Base-by-base conservation (phyloP, 2,797 vertebrate species). In the Odontamblyopus rebecca region DNA sequence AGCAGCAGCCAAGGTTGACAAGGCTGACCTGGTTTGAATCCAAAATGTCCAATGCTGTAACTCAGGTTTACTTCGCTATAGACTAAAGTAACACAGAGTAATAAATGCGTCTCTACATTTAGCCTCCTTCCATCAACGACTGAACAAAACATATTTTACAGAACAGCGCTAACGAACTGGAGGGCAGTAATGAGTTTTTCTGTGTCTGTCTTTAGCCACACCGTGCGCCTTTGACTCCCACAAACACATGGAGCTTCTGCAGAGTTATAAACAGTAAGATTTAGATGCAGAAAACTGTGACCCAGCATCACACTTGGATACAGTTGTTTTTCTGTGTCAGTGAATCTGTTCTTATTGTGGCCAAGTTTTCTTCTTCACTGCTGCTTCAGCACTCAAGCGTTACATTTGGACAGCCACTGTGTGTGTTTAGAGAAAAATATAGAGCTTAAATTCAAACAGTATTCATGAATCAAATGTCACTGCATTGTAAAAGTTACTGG, bases 251-350 rank as follows among this genome's bases (percentile, higher is more conserved):
- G 64, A 66, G 64, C 41, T 15, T 2, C 16, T n/a, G 38, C 35
- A 9, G 5, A 5, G 38, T 48, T 51, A 19, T 29, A 51, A 66
- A 66, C 64, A 51, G 3, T 18, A 50, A 12, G 63, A 44, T 50
- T 27, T 48, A 27, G 63, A 48, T 65, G 61, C 35, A 63, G 35
- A n/a, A 9, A 2, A 30, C 60, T 61, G 29, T 44, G 61, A 63
- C 61, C 35, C 35, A 6, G 18, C 18, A 61, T n/a, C 60, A 35
- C 32, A 61, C 29, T 61, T 19, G 32, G 18, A 61, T 35, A 63
- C 61, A 23, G 35, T 63, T 44, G 61, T 66, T 66, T 51, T 66
- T 51, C 41, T 66, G 64, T 50, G 64, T 66, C 64, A 51, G 41
- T 66, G 44, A 48, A 27, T 48, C 23, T 66, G 5, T 4, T 26